Evolutionary conservation across 2,888 invertebrate genomes (phyloP).

Genomic region (Pegoplata infirma): DNA sequence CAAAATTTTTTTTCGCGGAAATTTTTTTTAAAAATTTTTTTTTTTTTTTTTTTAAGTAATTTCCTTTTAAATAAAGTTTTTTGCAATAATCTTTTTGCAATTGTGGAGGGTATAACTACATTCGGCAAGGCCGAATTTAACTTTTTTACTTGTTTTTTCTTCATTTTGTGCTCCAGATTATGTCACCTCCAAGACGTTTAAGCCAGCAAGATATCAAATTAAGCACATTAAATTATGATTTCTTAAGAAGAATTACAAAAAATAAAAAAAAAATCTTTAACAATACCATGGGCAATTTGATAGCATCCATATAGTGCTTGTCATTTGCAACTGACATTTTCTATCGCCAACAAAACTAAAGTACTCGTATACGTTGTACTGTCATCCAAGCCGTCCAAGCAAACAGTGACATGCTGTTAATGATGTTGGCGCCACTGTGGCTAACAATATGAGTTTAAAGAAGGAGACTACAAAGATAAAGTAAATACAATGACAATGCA

Average conservation of each 20-base stretch:
- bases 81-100: no score
- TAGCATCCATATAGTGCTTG: constrained; percentile 34
- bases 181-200: neutral
- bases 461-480: neutral
- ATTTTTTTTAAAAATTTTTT: no score
- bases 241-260: neutral
- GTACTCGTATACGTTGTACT: no score
- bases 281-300: constrained; percentile 9
- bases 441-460: constrained; percentile 1
- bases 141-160: neutral
- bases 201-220: neutral
- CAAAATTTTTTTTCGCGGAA: no score
- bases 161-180: neutral
- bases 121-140: no score
- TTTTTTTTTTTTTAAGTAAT: no score
- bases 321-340: constrained; percentile 46
- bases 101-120: no score
- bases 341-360: constrained; percentile 38
- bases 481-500: neutral
- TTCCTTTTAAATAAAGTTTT: no score
- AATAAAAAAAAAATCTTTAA: constrained; percentile 24
- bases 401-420: constrained; percentile 54
- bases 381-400: constrained; percentile 44
- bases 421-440: constrained; percentile 58
- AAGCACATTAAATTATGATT: neutral